Base-by-base conservation (phyloP, 1,140 invertebrate species). In the Mizuhopecten yessoensis region DNA sequence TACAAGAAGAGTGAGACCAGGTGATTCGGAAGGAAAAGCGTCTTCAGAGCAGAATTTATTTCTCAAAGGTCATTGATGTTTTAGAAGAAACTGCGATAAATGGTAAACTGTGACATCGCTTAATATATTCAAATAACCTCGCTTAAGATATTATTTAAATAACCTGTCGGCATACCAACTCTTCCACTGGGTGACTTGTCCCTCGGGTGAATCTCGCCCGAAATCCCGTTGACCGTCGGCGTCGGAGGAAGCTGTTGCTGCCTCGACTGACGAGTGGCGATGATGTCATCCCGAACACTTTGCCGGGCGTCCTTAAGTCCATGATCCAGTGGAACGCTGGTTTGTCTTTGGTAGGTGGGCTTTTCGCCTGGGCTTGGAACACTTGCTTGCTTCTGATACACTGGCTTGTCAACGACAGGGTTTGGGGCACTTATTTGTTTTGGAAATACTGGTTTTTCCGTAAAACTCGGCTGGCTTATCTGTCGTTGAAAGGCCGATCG, bases 241-340 rank as follows among this genome's bases (percentile, higher is more conserved):
- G 57, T 29, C n/a, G 23, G 57, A 17, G 57, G 57, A 3, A 75
- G 23, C 57, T 75, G 57, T 13, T 75, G 57, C 29, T 75, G 57
- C 2, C 57, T 23, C 0, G 57, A 75, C 57, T 75, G 57, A 17
- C 57, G 57, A 75, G 57, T 75, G 1, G 57, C 57, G n/a, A 75
- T 75, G 23, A 75, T 75, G 57, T 75, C 57, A 75, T 75, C 57
- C 11, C 57, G 23, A n/a, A 75, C 57, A 75, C 57, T 75, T n/a
- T 75, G 57, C 29, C 57, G 23, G n/a, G 57, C 57, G 11, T 75
- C 57, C 11, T 75, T 75, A 2, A 75, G 23, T 29, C 57, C 57
- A n/a, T 75, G 57, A 75, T 75, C 57, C n/a, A 75, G n/a, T 7
- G 57, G 57, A 29, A 75, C 23, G 57, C 57, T 75, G 57, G 5